A percentile compares a stretch with the other conserved stretches of the same genome.
phyloP scores from a whole-genome alignment of 2,888 invertebrate species.

The Anarsia innoxiella region DNA sequence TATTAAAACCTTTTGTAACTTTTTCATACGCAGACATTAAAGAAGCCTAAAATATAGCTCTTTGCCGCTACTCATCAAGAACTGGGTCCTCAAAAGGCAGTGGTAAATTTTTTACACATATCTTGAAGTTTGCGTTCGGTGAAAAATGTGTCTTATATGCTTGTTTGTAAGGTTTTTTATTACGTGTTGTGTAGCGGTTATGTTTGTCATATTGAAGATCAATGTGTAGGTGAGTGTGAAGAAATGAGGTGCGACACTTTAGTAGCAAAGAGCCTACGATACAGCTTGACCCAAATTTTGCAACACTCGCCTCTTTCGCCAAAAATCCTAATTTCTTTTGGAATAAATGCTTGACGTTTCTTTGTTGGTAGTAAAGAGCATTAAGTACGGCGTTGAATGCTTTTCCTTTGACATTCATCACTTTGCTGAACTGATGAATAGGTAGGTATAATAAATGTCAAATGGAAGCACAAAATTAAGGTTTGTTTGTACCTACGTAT shows the following conservation, averaged over 20 bases:
- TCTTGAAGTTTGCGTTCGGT: constrained; percentile 1
- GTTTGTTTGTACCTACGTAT: too few relatives aligned
- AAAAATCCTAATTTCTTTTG: constrained; percentile 31
- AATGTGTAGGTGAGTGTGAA: constrained; percentile 45
- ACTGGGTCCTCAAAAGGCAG: constrained; percentile 40
- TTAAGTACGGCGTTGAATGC: too few relatives aligned
- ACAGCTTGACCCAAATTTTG: constrained; percentile 59
- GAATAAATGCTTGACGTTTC: too few relatives aligned
- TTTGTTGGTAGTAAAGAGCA: too few relatives aligned
- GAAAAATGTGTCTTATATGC: constrained; percentile 18
- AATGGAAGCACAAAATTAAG: too few relatives aligned
- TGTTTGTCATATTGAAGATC: constrained; percentile 24
- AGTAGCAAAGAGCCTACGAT: constrained; percentile 39
- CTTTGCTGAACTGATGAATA: too few relatives aligned
- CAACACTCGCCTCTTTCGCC: constrained; percentile 34
- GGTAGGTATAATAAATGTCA: too few relatives aligned
- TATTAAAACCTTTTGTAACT: constrained; percentile 51
- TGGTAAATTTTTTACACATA: constrained; percentile 16
- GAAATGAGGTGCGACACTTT: constrained; percentile 63
- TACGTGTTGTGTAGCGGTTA: constrained; percentile 19
- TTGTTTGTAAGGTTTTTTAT: constrained; percentile 19
- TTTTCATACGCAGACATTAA: constrained; percentile 48
- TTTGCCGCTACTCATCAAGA: constrained; percentile 46
- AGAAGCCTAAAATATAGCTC: constrained; percentile 47
- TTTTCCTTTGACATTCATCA: too few relatives aligned